Evolutionary conservation across 2,888 invertebrate species (phyloP).

Genomic region (Tetramorium bicarinatum): DNA sequence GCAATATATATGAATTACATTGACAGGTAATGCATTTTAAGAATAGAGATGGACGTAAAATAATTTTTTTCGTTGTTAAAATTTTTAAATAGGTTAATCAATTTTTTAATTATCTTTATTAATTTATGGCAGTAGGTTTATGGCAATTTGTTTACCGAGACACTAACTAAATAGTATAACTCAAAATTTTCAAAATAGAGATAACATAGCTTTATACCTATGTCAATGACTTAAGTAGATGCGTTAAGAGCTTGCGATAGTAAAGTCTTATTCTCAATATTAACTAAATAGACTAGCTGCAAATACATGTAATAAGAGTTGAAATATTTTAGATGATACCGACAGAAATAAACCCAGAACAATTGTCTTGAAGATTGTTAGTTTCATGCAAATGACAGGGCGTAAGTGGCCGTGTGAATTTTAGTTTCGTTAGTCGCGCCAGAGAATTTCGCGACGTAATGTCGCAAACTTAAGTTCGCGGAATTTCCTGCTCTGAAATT

Average conservation of each 20-base stretch:
- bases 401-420: constrained; percentile 44
- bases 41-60: neutral
- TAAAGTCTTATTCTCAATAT: neutral
- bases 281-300: neutral
- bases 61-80: neutral
- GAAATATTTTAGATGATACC: neutral
- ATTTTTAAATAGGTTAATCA: neutral
- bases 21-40: neutral
- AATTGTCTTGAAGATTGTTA: constrained; percentile 33
- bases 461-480: constrained; percentile 42
- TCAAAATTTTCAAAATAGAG: neutral
- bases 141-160: neutral
- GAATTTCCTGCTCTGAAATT: constrained; percentile 43
- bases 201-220: neutral
- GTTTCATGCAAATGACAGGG: constrained; percentile 42
- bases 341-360: neutral
- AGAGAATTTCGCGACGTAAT: constrained; percentile 39
- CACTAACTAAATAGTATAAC: neutral
- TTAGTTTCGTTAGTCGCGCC: constrained; percentile 43
- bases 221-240: neutral
- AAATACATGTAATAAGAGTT: neutral
- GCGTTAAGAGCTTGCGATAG: neutral
- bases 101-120: neutral
- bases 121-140: neutral
- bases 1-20: neutral